These are phyloP conservation scores for Pionites leucogaster DNA, from an alignment of 2,113 vertebrate genomes.

Conservation along the genomic window DNA sequence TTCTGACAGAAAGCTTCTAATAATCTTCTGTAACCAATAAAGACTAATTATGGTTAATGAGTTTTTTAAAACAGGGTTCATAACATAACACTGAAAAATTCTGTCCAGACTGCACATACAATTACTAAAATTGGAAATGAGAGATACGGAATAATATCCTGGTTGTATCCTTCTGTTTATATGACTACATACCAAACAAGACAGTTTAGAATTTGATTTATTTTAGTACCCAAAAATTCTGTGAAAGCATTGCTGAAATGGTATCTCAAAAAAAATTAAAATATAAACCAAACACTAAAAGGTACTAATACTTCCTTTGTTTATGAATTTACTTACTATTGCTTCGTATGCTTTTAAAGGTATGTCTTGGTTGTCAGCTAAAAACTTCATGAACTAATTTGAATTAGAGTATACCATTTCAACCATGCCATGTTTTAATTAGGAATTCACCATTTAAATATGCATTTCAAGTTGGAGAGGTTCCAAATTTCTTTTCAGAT, in stretches of 20 bases:
- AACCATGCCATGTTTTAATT: neutral
- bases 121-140: neutral
- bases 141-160: neutral
- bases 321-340: neutral
- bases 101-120: neutral
- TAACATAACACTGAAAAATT: neutral
- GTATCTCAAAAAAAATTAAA: neutral
- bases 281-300: neutral
- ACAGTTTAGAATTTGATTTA: neutral
- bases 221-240: neutral
- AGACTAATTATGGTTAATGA: neutral
- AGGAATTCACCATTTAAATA: neutral
- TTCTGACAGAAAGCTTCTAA: neutral
- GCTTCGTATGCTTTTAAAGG: neutral
- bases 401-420: neutral
- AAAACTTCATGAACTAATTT: neutral
- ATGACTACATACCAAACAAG: neutral
- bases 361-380: neutral
- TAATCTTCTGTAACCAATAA: neutral
- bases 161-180: neutral
- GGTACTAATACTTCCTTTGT: neutral
- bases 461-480: neutral
- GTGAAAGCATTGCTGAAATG: neutral
- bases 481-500: neutral
- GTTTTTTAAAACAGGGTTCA: neutral